Base-by-base conservation (phyloP, 2,888 invertebrate genomes). In the Dendrolimus houi region DNA sequence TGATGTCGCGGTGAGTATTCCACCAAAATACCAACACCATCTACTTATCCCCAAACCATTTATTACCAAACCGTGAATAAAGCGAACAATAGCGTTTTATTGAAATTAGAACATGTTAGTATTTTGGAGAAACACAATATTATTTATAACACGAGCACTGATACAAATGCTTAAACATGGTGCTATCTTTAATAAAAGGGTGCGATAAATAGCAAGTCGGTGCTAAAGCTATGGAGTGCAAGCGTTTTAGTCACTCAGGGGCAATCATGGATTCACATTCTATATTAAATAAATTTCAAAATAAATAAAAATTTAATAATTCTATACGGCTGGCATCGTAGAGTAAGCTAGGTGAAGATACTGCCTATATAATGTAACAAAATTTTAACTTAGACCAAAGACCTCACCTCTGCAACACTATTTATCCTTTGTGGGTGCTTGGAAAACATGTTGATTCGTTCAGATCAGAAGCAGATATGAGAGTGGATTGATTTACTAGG, bases 11-110 rank as follows among this genome's bases (percentile, higher is more conserved):
- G 75, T 79, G 79, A 77, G 67, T 68, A 80, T 82, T 88, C 76
- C 88, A 85, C 89, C 90, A 89, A 90, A 90, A 90, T 90, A 90
- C 90, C 89, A 90, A 90, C 90, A 90, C 90, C 90, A 79, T 83
- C 79, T 81, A 81, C 68, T 69, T 67, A 63, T 69, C 75, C 74
- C 80, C 79, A 74, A 69, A 72, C 70, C 72, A 75, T 64, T 63
- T 69, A 66, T 71, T 68, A 79, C 65, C 63, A 74, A 71, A 74
- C 74, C 82, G 83, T 83, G 79, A 81, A 76, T 71, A 64, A 79
- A 83, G 77, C 75, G 69, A 72, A 66, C 67, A 66, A 74, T 64
- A 71, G 68, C 69, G 63, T 71, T 64, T 64, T 61, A 64, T 71
- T 63, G 64, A 65, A 68, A 73, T 85, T 79, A 81, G 78, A 83